Conservation (phyloP, 2,113 vertebrate species). For the Herpailurus yagouaroundi region DNA sequence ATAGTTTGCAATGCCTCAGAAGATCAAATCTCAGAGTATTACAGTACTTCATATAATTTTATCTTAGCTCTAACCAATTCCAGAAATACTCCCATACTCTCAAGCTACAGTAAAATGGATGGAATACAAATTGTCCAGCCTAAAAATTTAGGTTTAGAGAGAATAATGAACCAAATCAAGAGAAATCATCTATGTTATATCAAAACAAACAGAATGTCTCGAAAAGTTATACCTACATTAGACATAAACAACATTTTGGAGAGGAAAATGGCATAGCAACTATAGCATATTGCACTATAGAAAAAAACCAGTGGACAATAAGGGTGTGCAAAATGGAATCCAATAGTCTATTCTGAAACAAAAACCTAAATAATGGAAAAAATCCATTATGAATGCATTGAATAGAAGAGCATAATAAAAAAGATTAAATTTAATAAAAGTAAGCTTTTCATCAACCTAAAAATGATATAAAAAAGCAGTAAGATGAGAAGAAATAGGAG, state of each 20-base stretch:
- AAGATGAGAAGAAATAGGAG: background rate
- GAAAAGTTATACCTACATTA: background rate
- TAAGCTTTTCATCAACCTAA: background rate
- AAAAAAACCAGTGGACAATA: background rate
- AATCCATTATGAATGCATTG: background rate
- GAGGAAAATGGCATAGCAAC: background rate
- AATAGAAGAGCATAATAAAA: background rate
- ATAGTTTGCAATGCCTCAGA: background rate
- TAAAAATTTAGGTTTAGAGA: background rate
- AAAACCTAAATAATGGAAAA: background rate
- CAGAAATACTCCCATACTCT: background rate
- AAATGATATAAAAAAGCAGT: background rate
- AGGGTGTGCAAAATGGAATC: background rate
- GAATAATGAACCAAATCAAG: background rate
- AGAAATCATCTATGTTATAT: background rate
- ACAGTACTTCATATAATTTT: background rate
- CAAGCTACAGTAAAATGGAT: background rate
- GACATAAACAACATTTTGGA: background rate
- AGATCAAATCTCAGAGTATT: background rate
- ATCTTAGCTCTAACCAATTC: background rate
- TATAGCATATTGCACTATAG: background rate
- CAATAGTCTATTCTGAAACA: background rate
- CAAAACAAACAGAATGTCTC: background rate
- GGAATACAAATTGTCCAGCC: background rate
- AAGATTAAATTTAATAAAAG: background rate